These are phyloP conservation scores for Congeria kusceri DNA, from an alignment of 2,888 invertebrate species.

Conservation along the genomic window DNA sequence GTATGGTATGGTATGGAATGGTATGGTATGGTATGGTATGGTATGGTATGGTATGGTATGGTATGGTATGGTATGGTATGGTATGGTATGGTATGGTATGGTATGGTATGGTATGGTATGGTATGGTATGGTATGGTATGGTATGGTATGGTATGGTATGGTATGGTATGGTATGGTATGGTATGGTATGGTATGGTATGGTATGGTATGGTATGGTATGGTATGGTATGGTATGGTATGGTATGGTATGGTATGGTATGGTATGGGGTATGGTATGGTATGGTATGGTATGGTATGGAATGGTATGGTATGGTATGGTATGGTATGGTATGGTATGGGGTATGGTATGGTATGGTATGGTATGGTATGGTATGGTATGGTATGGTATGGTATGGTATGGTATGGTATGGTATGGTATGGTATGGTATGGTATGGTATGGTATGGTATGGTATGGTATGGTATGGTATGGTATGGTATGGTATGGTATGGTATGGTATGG, in stretches of 20 bases:
- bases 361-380: not conserved
- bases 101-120: not conserved
- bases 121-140: too few relatives aligned
- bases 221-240: too few relatives aligned
- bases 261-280: too few relatives aligned
- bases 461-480: not conserved
- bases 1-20: not conserved
- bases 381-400: constrained; percentile 13
- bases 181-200: too few relatives aligned
- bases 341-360: constrained; percentile 2
- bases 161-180: too few relatives aligned
- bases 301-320: constrained; percentile 4
- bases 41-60: not conserved
- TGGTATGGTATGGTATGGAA: not conserved
- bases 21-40: constrained; percentile 7
- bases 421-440: not conserved
- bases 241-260: too few relatives aligned
- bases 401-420: constrained; percentile 7
- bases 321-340: not conserved
- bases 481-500: not conserved
- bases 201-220: too few relatives aligned
- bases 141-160: too few relatives aligned
- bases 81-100: too few relatives aligned
- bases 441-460: constrained; percentile 8
- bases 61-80: too few relatives aligned